phyloP scores from a whole-genome alignment of 2,113 vertebrate genomes.

The Xiphophorus hellerii region DNA sequence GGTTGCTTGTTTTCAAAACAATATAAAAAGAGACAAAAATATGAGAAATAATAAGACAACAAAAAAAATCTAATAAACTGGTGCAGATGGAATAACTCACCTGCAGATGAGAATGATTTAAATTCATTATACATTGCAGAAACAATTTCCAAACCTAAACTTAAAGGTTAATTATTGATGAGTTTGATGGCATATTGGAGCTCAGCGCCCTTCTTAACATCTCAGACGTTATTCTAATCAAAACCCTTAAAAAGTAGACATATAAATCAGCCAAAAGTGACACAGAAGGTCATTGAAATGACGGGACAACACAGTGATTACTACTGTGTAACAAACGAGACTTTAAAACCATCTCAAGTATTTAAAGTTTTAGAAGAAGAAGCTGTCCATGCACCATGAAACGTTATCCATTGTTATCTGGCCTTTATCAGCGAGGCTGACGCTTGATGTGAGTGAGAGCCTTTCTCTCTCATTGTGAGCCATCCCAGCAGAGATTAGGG shows the following conservation, averaged over 20 bases:
- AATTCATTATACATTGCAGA: not conserved
- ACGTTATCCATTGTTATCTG: conserved; percentile 58
- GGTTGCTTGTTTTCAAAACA: no score
- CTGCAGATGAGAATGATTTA: no score
- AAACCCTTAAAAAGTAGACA: not conserved
- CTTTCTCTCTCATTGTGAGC: conserved; percentile 62
- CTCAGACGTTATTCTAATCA: not conserved
- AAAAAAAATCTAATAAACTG: no score
- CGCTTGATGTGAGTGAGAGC: conserved; percentile 57
- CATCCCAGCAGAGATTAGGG: conserved; percentile 71
- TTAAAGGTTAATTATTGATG: not conserved
- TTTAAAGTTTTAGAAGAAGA: conserved; percentile 38
- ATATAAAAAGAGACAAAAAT: no score
- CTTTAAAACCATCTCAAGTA: conserved; percentile 19
- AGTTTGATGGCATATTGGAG: not conserved
- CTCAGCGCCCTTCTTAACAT: not conserved
- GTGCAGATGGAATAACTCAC: no score
- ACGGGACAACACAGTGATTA: not conserved
- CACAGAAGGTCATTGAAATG: conserved; percentile 12
- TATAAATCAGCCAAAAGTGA: conserved; percentile 8
- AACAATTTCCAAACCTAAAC: not conserved
- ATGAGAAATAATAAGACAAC: no score
- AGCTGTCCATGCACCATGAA: conserved; percentile 46
- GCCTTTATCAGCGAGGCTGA: conserved; percentile 37
- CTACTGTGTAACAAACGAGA: not conserved